phyloP scores from a whole-genome alignment of 2,888 invertebrate genomes.

The Rhagophthalmus giganteus region DNA sequence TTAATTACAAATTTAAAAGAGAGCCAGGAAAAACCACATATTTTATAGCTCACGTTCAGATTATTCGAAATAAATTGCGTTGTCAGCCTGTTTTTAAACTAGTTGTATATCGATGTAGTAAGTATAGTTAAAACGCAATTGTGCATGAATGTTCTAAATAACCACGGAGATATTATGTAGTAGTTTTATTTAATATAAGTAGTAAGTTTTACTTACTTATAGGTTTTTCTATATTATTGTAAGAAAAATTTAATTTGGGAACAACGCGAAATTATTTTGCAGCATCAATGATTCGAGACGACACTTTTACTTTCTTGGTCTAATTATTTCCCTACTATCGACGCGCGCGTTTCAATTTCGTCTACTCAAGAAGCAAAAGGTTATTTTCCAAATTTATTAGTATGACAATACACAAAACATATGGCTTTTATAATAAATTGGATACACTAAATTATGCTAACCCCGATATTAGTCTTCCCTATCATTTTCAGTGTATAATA shows the following conservation, averaged over 20 bases:
- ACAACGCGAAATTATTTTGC: constrained; percentile 1
- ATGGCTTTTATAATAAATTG: constrained; percentile 25
- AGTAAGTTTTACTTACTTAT: no score
- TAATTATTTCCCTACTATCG: no score
- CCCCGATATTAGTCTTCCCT: constrained; percentile 15
- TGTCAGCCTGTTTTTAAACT: neutral
- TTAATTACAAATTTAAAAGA: no score
- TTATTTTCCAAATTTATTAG: constrained; percentile 19
- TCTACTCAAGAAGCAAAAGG: no score
- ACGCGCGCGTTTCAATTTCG: no score
- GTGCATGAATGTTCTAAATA: neutral
- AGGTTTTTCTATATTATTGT: no score
- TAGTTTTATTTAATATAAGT: no score
- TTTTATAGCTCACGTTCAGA: no score
- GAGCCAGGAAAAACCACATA: no score
- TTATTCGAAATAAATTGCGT: neutral
- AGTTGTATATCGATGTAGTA: neutral
- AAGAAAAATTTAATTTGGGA: neutral
- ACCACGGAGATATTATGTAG: neutral
- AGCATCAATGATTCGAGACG: constrained; percentile 6
- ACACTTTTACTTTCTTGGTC: constrained; percentile 4
- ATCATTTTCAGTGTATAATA: constrained; percentile 10
- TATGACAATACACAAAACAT: constrained; percentile 18
- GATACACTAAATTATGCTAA: constrained; percentile 22
- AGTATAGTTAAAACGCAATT: neutral